A percentile compares a stretch with the other conserved stretches of the same genome.
Evolutionary conservation across 2,797 vertebrate genomes (phyloP).

Genomic region (Pyrrhura leucotis): DNA sequence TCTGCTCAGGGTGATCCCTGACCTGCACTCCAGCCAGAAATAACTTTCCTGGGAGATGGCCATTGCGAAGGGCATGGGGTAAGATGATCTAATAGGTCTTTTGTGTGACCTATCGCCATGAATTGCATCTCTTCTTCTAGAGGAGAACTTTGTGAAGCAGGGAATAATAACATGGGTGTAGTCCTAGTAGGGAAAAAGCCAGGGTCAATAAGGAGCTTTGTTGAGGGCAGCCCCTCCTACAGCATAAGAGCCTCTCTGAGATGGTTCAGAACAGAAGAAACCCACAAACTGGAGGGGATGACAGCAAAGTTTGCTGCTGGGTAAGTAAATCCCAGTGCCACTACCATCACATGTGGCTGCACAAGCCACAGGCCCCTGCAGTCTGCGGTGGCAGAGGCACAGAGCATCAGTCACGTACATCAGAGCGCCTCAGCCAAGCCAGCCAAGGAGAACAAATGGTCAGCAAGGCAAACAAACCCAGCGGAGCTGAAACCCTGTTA

Average conservation of each 20-base stretch:
- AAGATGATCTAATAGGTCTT: neutral
- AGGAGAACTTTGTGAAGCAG: neutral
- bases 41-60: neutral
- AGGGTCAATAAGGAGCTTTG: neutral
- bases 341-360: neutral
- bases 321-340: neutral
- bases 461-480: neutral
- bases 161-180: neutral
- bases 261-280: neutral
- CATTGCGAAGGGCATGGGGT: neutral
- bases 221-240: neutral
- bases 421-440: neutral
- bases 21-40: neutral
- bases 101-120: neutral
- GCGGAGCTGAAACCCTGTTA: rapidly evolving
- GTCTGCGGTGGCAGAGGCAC: neutral
- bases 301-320: neutral
- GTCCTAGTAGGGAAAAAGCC: neutral
- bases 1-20: neutral
- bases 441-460: neutral
- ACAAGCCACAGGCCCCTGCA: neutral
- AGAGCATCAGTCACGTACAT: neutral
- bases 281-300: neutral
- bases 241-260: conserved; percentile 23
- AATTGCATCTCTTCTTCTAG: neutral